Evolutionary conservation across 2,797 vertebrate species (phyloP).

Genomic region (Cryptoprocta ferox): DNA sequence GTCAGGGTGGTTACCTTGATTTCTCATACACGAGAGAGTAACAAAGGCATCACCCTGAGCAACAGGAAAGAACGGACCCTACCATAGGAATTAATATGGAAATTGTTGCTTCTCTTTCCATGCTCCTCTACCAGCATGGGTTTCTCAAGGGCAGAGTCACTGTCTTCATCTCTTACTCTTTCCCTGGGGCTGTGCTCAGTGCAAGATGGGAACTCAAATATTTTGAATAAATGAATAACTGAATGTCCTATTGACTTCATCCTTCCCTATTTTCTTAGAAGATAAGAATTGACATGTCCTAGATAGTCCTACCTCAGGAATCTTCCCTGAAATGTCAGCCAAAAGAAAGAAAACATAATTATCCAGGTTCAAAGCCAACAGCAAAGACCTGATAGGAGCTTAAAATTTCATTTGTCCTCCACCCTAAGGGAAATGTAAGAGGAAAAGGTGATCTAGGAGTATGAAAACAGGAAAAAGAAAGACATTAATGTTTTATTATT

Average conservation of each 20-base stretch:
- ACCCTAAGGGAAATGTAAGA: not conserved
- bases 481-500: not conserved
- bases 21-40: not conserved
- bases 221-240: not conserved
- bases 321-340: not conserved
- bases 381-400: not conserved
- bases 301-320: not conserved
- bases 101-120: not conserved
- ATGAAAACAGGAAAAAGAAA: not conserved
- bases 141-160: not conserved
- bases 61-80: not conserved
- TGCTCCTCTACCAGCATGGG: not conserved
- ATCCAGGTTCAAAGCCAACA: not conserved
- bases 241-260: not conserved
- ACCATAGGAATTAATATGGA: not conserved
- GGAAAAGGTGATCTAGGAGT: not conserved
- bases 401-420: not conserved
- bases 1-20: not conserved
- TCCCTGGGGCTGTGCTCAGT: not conserved
- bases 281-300: not conserved
- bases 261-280: not conserved
- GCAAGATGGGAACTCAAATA: not conserved
- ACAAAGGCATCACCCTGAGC: not conserved
- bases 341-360: not conserved
- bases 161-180: not conserved